Conservation (phyloP, 2,113 vertebrate genomes). For the Microcebus murinus region DNA sequence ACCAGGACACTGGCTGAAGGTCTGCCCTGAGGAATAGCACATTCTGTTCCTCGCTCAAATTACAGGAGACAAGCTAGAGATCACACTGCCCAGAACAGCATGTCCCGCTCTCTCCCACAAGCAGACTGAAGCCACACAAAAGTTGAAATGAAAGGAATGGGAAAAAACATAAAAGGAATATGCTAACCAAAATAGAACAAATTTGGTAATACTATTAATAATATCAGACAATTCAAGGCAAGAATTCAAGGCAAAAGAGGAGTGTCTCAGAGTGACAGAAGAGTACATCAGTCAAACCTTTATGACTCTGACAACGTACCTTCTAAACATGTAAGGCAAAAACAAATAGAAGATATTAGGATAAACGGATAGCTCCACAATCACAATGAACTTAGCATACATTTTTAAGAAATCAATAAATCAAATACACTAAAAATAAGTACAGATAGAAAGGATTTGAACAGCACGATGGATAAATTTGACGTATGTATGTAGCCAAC, state of each 20-base stretch:
- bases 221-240: background rate
- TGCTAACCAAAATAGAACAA: constrained; percentile 29
- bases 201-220: constrained; percentile 14
- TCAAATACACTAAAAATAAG: constrained; percentile 15
- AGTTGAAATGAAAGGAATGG: constrained; percentile 59
- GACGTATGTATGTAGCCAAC: background rate
- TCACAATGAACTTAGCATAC: background rate
- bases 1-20: background rate
- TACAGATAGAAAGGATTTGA: constrained; percentile 2
- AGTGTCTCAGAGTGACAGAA: constrained; percentile 45
- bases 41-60: constrained; percentile 37
- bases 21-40: background rate
- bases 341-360: constrained; percentile 13
- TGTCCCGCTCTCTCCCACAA: background rate
- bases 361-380: background rate
- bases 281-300: background rate
- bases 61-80: constrained; percentile 24
- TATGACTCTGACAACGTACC: background rate
- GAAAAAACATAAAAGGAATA: constrained; percentile 66
- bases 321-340: constrained; percentile 58
- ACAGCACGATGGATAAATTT: constrained; percentile 22
- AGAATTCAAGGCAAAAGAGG: constrained; percentile 7
- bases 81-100: constrained; percentile 33
- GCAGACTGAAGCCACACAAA: background rate
- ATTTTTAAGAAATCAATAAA: background rate